Evolutionary conservation across 1,140 invertebrate species (phyloP), one percentile per base, ranked within the genome.

Genomic region (Trachelipus rathkii): DNA sequence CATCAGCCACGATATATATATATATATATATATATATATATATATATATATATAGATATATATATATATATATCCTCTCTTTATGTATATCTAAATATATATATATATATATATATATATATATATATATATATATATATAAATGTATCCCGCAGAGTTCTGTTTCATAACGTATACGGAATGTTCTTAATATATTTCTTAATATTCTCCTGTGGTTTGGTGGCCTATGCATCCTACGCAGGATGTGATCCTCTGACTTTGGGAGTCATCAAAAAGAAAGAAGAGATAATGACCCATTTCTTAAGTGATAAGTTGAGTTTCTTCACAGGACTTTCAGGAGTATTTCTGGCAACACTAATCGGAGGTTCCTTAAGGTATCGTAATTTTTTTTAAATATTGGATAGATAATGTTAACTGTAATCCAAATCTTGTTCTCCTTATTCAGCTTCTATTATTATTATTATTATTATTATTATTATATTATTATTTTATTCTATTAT

Each of bases 271-370:
- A 46, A 44, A 44, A 72, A 44, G 23, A 81, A 66, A 71, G 71
- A 44, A 23, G 75, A 76, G 75, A 66, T 77, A 46, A 43, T 77
- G 45, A 68, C 72, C 3, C 75, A 77, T 33, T 77, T 77, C 45
- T 24, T 77, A n/a, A 13, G 53, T 33, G 76, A 77, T 46, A 53
- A 77, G 23, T 44, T 77, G 33, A 45, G 71, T 21, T 77, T 74
- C 15, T 24, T 77, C 8, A 33, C 60, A 10, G 76, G 76, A 5
- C 21, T 77, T 11, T 70, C 76, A 1, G 76, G 76, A 5, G n/a
- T 77, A 8, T 77, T 77, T 33, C 44, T 77, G n/a, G 76, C 76
- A 10, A 67, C 44, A 21, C 66, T 74, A 53, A 66, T 43, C 53
- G 15, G 19, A 0, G 73, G 73, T 4, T 67, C 73, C 46, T 45